Conservation (phyloP, 2,888 invertebrate species). For the Odontocolon sp. region DNA sequence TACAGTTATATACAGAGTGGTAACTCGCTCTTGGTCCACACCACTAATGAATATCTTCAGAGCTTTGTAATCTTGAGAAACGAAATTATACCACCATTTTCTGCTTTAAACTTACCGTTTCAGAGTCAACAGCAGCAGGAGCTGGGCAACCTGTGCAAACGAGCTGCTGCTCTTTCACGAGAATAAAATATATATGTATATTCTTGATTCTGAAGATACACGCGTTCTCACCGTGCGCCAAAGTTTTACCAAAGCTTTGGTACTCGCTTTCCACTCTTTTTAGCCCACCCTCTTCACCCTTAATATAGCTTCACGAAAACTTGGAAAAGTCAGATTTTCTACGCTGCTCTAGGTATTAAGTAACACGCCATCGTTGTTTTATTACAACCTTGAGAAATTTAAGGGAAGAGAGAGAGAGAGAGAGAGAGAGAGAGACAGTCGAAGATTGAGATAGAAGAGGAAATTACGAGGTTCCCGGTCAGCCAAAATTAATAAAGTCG, state of each 20-base stretch:
- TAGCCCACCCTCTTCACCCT: constrained; percentile 3
- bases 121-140: neutral
- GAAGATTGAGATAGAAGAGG: no score
- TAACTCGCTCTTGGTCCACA: neutral
- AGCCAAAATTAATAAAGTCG: constrained; percentile 54
- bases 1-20: neutral
- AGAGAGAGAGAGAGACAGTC: neutral
- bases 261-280: constrained; percentile 11
- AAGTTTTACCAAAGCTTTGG: constrained; percentile 15
- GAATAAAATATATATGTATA: constrained; percentile 30
- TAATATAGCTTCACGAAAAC: constrained; percentile 32
- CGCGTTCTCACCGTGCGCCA: neutral
- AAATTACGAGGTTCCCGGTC: constrained; percentile 36
- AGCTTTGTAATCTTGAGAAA: constrained; percentile 42
- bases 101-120: neutral
- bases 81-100: constrained; percentile 33
- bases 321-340: neutral
- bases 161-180: constrained; percentile 10
- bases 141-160: neutral
- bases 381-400: constrained; percentile 27
- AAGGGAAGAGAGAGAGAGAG: neutral
- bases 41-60: constrained; percentile 45
- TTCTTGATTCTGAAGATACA: neutral
- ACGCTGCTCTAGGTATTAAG: constrained; percentile 19
- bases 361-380: constrained; percentile 23